Base-by-base conservation (phyloP, 2,113 vertebrate genomes). In the Gasterosteus nipponicus region DNA sequence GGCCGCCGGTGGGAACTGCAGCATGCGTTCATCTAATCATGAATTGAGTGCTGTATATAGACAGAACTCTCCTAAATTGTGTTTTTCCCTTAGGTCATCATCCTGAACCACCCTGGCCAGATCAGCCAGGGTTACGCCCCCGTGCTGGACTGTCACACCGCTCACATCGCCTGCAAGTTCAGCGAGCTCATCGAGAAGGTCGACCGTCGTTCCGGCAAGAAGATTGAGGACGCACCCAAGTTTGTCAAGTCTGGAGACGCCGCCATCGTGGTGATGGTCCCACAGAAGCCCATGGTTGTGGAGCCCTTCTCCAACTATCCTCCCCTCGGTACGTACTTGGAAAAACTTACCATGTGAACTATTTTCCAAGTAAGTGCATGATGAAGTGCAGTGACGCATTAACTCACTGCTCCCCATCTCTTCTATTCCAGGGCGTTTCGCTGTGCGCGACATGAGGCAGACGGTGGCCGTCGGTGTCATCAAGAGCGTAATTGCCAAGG, bases 381-480 rank as follows among this genome's bases (percentile, higher is more conserved):
- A 38, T 38, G 6, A 38, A 6, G 35, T 38, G 35, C 6, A 38
- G 35, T 4, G 7, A 38, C 35, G 35, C 35, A 38, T 38, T 38
- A 38, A 38, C 35, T 35, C 5, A 35, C 3, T 35, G 3, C 33
- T 1, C 35, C 35, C 35, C 35, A 12, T 5, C 9, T 42, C 41
- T 42, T 42, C 11, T 42, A 42, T 12, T 42, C 41, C 35, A 38
- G 35, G 35, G 35, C 35, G 35, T 38, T 38, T 38, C 6, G 35
- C 35, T 3, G 89, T 94, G 64, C 77, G 90, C 44, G 93, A 94
- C 89, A 95, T 93, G 94, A 95, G 89, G 86, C 94, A 95, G 90
- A 95, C 94, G 0, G 91, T 95, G 10, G 94, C 94, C 7, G 94
- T 95, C 5, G 91, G 93, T 1, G 95, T 95, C 63, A 94, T 95